A percentile compares a stretch with the other conserved stretches of the same genome.
phyloP scores from a whole-genome alignment of 2,797 vertebrate species.

The Siniperca undulata region DNA sequence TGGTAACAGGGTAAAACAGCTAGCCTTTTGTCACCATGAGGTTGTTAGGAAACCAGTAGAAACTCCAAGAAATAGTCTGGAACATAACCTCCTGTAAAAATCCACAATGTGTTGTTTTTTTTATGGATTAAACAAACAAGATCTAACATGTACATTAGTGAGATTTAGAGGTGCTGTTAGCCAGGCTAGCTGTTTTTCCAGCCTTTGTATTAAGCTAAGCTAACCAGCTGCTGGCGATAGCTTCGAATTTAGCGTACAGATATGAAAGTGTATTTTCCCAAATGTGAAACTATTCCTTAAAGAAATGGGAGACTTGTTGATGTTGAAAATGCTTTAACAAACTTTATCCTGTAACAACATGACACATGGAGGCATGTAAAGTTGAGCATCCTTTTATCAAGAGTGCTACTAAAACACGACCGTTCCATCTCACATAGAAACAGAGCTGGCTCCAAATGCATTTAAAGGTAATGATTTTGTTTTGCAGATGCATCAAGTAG shows the following conservation, averaged over 20 bases:
- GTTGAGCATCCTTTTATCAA: constrained; percentile 2
- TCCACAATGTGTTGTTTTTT: neutral
- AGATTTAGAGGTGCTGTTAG: neutral
- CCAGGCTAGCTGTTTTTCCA: neutral
- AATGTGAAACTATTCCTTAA: neutral
- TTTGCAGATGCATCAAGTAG: constrained; percentile 38
- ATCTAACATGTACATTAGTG: neutral
- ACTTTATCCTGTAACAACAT: neutral
- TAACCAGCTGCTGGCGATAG: neutral
- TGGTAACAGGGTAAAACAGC: neutral
- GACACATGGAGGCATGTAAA: neutral
- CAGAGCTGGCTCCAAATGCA: neutral
- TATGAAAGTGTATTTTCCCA: neutral
- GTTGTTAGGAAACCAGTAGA: neutral
- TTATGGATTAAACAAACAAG: neutral
- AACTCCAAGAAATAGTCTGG: neutral
- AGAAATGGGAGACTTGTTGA: neutral
- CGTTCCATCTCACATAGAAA: neutral
- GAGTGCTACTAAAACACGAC: neutral
- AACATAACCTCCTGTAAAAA: neutral
- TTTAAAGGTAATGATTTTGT: constrained; percentile 43
- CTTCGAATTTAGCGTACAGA: neutral
- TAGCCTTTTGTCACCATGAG: neutral
- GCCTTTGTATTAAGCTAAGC: neutral
- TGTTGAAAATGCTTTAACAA: neutral